These are phyloP conservation scores for Phalangium opilio DNA, from an alignment of 2,888 invertebrate species.

Conservation along the genomic window DNA sequence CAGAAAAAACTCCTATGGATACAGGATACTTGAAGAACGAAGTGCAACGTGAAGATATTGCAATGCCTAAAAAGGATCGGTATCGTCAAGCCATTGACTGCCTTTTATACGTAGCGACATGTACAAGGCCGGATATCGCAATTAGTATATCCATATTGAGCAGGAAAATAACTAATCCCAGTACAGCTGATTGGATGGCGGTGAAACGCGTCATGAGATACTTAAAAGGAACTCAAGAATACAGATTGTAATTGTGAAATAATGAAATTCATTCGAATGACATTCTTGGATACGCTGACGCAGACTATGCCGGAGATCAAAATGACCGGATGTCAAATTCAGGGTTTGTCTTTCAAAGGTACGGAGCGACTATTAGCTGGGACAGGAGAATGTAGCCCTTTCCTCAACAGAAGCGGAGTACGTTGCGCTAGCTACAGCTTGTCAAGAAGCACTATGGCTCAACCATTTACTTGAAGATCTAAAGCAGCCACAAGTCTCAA, in stretches of 20 bases:
- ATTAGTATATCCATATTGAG: neutral
- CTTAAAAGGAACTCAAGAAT: too few species aligned
- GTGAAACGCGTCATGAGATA: neutral
- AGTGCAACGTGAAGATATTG: too few species aligned
- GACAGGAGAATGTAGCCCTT: neutral
- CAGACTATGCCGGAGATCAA: neutral
- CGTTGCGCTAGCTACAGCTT: neutral
- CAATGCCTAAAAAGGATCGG: neutral
- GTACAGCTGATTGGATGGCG: neutral
- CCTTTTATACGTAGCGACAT: slow-evolving; percentile 3
- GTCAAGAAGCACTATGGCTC: neutral
- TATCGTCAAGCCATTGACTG: neutral
- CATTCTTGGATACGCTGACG: neutral
- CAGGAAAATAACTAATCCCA: neutral
- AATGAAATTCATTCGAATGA: neutral
- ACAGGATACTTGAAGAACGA: too few species aligned
- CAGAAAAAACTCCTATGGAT: too few species aligned
- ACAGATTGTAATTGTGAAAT: neutral
- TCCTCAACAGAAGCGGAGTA: slow-evolving; percentile 8
- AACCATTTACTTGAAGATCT: neutral
- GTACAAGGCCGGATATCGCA: slow-evolving; percentile 4
- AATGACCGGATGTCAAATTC: neutral
- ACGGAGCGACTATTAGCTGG: neutral
- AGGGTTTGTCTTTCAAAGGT: neutral
- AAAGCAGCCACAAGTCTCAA: neutral